Evolutionary conservation across 2,113 vertebrate genomes (phyloP).

Genomic region (Capricornis sumatraensis): DNA sequence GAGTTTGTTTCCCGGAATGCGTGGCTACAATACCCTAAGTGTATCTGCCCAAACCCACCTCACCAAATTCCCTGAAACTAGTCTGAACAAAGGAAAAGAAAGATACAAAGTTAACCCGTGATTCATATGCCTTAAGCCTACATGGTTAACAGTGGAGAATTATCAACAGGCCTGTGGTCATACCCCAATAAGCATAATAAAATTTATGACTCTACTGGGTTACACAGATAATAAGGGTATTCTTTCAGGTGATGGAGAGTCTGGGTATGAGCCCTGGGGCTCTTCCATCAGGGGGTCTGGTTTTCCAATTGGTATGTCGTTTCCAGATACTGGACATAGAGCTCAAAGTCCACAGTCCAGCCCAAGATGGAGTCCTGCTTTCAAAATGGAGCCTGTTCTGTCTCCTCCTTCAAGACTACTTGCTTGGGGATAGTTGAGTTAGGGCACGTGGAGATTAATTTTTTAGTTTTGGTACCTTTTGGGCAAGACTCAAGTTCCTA

Average conservation of each 20-base stretch:
- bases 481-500: background rate
- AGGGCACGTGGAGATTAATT: background rate
- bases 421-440: background rate
- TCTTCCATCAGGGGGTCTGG: background rate
- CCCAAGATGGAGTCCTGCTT: background rate
- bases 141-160: background rate
- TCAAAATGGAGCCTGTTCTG: background rate
- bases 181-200: background rate
- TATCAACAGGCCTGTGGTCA: background rate
- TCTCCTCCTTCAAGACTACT: background rate
- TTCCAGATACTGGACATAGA: background rate
- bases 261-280: background rate
- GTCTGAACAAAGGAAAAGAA: background rate
- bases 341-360: background rate
- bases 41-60: background rate
- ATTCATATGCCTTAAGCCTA: background rate
- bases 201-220: background rate
- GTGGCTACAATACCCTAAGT: background rate
- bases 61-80: background rate
- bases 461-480: background rate
- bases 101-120: background rate
- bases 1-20: background rate
- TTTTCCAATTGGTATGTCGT: background rate
- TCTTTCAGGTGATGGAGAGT: background rate
- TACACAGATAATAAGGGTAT: background rate